phyloP scores from a whole-genome alignment of 2,113 vertebrate genomes.

The Erythrolamprus reginae region DNA sequence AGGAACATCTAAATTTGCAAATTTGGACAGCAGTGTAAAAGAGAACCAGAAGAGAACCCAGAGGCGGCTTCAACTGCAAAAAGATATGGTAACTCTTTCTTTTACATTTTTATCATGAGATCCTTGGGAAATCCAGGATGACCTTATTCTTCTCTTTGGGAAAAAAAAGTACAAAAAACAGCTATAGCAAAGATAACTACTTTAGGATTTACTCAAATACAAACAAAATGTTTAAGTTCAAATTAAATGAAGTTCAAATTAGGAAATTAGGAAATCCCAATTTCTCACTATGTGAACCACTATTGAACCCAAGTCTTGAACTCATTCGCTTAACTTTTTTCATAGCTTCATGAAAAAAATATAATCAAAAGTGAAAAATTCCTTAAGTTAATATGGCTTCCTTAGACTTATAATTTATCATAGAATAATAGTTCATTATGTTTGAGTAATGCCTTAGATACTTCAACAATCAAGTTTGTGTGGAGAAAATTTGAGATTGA shows the following conservation, averaged over 20 bases:
- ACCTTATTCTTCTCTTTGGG: conserved; percentile 31
- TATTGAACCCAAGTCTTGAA: not conserved
- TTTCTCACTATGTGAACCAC: not conserved
- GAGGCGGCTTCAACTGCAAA: conserved; percentile 86
- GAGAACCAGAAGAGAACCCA: conserved; percentile 93
- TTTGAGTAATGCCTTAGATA: not conserved
- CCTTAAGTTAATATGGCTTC: not conserved
- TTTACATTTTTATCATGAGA: not conserved
- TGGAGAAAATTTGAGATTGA: not conserved
- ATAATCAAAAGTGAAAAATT: not conserved
- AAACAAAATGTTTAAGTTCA: not conserved
- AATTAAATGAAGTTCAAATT: not conserved
- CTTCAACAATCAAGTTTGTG: not conserved
- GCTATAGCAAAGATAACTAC: not conserved
- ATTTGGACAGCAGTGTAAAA: conserved; percentile 86
- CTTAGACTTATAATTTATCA: not conserved
- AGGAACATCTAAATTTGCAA: conserved; percentile 94
- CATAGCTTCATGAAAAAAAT: not conserved
- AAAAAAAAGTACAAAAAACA: conserved; percentile 14
- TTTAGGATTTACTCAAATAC: not conserved
- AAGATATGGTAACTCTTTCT: conserved; percentile 79
- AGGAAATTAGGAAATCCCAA: conserved; percentile 13
- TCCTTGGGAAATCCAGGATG: not conserved
- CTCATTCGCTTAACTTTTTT: not conserved
- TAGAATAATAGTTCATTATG: not conserved